A percentile compares a stretch with the other conserved stretches of the same genome.
These are phyloP conservation scores for Polyploca ridens DNA, from an alignment of 2,888 invertebrate species.

Conservation along the genomic window DNA sequence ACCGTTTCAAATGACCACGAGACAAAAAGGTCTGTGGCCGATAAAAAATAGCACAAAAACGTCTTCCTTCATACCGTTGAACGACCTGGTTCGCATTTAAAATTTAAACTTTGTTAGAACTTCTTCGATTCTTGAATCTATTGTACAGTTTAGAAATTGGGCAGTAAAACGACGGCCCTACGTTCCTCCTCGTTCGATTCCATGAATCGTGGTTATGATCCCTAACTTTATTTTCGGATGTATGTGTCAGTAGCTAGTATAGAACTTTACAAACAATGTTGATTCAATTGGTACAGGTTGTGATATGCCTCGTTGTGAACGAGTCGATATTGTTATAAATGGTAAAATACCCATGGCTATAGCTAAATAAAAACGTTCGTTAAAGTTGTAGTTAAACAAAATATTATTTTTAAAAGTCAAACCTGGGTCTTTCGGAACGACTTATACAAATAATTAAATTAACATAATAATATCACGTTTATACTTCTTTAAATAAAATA, in stretches of 20 bases:
- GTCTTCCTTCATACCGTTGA: slow-evolving; percentile 83
- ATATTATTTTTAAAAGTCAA: slow-evolving; percentile 76
- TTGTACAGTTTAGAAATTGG: slow-evolving; percentile 81
- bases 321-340: slow-evolving; percentile 84
- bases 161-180: slow-evolving; percentile 74
- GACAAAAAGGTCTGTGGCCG: slow-evolving; percentile 24
- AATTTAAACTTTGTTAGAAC: slow-evolving; percentile 78
- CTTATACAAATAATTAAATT: slow-evolving; percentile 78
- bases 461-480: slow-evolving; percentile 70
- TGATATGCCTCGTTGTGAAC: slow-evolving; percentile 84
- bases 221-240: slow-evolving; percentile 82
- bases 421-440: slow-evolving; percentile 76
- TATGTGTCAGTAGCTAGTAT: slow-evolving; percentile 83
- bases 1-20: slow-evolving; percentile 59
- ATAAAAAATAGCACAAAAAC: slow-evolving; percentile 79
- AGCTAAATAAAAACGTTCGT: slow-evolving; percentile 82
- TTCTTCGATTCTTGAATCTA: slow-evolving; percentile 78
- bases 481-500: slow-evolving; percentile 74
- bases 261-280: slow-evolving; percentile 84
- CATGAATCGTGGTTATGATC: slow-evolving; percentile 82
- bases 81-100: slow-evolving; percentile 78
- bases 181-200: slow-evolving; percentile 82
- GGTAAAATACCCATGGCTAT: slow-evolving; percentile 82
- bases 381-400: slow-evolving; percentile 82
- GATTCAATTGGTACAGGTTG: slow-evolving; percentile 85